phyloP scores from a whole-genome alignment of 2,113 vertebrate species.

The Amazona vittata region DNA sequence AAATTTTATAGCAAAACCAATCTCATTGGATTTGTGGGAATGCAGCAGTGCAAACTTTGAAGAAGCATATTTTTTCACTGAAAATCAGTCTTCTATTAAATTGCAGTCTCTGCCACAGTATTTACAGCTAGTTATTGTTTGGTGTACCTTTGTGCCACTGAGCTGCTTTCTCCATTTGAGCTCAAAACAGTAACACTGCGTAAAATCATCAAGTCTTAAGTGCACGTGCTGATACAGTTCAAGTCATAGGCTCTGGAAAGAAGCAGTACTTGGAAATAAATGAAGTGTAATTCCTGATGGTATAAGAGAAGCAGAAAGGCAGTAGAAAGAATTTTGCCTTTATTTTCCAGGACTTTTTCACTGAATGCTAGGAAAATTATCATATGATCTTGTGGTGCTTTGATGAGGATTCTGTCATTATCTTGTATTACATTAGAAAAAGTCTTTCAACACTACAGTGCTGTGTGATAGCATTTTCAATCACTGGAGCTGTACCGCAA shows the following conservation, averaged over 20 bases:
- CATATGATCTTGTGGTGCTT: background rate
- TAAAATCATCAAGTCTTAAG: background rate
- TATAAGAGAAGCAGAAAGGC: background rate
- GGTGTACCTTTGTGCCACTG: background rate
- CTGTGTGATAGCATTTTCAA: background rate
- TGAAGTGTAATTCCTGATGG: background rate
- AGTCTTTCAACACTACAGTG: background rate
- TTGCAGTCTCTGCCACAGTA: accelerated
- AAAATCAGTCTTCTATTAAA: background rate
- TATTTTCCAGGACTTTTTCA: background rate
- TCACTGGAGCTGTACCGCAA: background rate
- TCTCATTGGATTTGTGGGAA: background rate
- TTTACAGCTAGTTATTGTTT: background rate
- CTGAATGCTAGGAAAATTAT: background rate
- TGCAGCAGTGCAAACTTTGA: background rate
- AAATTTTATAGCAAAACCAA: background rate
- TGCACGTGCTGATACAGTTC: background rate
- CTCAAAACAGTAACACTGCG: background rate
- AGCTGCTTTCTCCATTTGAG: background rate
- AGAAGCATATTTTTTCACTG: background rate
- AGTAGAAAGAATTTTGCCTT: background rate
- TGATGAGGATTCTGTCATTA: background rate
- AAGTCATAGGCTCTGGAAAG: background rate
- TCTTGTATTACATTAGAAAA: background rate
- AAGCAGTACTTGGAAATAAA: background rate